Evolutionary conservation across 2,113 vertebrate genomes (phyloP).

Genomic region (Tapirus terrestris): DNA sequence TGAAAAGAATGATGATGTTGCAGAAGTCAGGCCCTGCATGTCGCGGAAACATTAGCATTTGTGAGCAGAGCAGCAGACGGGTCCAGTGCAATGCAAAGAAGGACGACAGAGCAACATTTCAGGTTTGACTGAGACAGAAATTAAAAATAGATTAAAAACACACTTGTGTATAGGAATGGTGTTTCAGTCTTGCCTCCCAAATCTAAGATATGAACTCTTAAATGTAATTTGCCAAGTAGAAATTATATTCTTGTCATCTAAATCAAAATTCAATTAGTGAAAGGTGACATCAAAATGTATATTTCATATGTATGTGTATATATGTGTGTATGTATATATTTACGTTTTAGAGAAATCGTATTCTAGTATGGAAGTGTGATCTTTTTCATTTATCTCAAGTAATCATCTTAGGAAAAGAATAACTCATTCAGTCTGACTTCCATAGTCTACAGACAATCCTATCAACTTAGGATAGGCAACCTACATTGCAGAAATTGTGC

Average conservation of each 20-base stretch:
- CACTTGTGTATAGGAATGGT: neutral
- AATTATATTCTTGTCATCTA: neutral
- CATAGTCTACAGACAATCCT: neutral
- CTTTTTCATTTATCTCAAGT: neutral
- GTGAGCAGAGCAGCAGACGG: neutral
- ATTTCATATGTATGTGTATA: neutral
- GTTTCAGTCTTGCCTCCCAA: neutral
- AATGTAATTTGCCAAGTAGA: constrained; percentile 32
- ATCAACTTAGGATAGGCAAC: neutral
- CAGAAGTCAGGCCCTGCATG: neutral
- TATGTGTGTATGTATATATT: neutral
- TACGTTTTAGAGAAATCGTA: neutral
- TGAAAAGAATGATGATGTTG: constrained; percentile 12
- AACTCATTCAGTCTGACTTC: neutral
- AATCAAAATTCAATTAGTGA: constrained; percentile 44
- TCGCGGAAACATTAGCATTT: constrained; percentile 19
- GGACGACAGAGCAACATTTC: constrained; percentile 20
- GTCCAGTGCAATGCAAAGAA: neutral
- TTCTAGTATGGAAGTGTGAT: neutral
- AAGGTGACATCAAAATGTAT: neutral
- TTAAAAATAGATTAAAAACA: constrained; percentile 63
- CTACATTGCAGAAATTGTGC: neutral
- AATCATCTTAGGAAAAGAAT: neutral
- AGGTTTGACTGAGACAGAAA: constrained; percentile 28
- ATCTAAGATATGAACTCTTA: neutral